These are phyloP conservation scores for Rousettus leschenaultii DNA, from an alignment of 2,113 vertebrate genomes.

Conservation along the genomic window DNA sequence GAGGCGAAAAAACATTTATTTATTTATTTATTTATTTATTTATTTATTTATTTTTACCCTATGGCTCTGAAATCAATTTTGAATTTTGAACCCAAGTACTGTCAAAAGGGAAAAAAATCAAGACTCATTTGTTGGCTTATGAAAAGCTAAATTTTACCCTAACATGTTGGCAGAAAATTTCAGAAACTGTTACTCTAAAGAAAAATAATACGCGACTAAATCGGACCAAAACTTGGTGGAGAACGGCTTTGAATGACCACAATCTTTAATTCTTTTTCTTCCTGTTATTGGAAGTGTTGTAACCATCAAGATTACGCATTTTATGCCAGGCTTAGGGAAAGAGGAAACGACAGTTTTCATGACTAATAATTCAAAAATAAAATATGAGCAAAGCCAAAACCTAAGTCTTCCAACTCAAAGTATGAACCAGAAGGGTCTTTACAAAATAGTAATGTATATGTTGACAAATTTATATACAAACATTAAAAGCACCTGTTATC, in stretches of 20 bases:
- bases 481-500: not conserved
- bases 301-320: not conserved
- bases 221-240: not conserved
- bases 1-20: not conserved
- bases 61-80: not conserved
- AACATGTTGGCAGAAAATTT: not conserved
- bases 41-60: not conserved
- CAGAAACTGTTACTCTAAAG: not conserved
- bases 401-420: not conserved
- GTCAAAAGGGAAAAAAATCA: not conserved
- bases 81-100: not conserved
- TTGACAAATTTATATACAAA: not conserved
- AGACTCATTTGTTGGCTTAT: not conserved
- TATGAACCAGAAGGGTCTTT: not conserved
- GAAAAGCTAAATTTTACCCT: not conserved
- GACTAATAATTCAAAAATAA: not conserved
- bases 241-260: not conserved
- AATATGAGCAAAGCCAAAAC: not conserved
- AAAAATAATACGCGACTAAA: not conserved
- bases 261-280: not conserved
- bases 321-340: not conserved
- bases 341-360: conserved; percentile 19
- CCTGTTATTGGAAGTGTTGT: not conserved
- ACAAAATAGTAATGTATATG: not conserved
- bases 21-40: accelerated